Percentiles rank a stretch among this genome's conserved stretches.
These are phyloP conservation scores for Axea sp. DNA, from an alignment of 2,888 invertebrate genomes.

Conservation along the genomic window DNA sequence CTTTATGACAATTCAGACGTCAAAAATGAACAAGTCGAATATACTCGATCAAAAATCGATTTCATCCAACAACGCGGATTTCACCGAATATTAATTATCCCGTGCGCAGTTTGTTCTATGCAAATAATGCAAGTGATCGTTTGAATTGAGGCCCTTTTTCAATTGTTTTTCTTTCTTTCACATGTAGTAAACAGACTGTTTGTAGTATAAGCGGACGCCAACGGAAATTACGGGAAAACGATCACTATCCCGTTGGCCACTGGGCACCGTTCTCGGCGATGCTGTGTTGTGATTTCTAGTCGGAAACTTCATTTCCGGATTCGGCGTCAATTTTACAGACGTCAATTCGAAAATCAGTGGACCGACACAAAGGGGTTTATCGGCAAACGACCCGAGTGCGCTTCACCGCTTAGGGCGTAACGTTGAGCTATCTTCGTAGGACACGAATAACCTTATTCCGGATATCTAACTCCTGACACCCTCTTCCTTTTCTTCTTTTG, in stretches of 20 bases:
- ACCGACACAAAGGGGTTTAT: slow-evolving; percentile 75
- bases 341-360: slow-evolving; percentile 74
- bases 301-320: slow-evolving; percentile 75
- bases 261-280: slow-evolving; percentile 53
- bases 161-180: slow-evolving; percentile 32
- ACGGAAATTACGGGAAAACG: slow-evolving; percentile 66
- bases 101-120: slow-evolving; percentile 51
- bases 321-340: slow-evolving; percentile 70
- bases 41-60: slow-evolving; percentile 46
- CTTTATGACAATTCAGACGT: slow-evolving; percentile 41
- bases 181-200: slow-evolving; percentile 59
- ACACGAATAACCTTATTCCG: slow-evolving; percentile 69
- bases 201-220: slow-evolving; percentile 63
- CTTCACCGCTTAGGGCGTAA: slow-evolving; percentile 73
- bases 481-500: slow-evolving; percentile 53
- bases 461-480: slow-evolving; percentile 57
- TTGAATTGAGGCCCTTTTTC: slow-evolving; percentile 30
- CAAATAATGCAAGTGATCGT: slow-evolving; percentile 46
- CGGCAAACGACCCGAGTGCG: slow-evolving; percentile 66
- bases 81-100: slow-evolving; percentile 53
- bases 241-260: slow-evolving; percentile 59
- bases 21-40: slow-evolving; percentile 34
- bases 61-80: slow-evolving; percentile 48
- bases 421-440: slow-evolving; percentile 70
- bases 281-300: slow-evolving; percentile 66